Base-by-base conservation (phyloP, 2,797 vertebrate species). In the Neostethus bicornis region DNA sequence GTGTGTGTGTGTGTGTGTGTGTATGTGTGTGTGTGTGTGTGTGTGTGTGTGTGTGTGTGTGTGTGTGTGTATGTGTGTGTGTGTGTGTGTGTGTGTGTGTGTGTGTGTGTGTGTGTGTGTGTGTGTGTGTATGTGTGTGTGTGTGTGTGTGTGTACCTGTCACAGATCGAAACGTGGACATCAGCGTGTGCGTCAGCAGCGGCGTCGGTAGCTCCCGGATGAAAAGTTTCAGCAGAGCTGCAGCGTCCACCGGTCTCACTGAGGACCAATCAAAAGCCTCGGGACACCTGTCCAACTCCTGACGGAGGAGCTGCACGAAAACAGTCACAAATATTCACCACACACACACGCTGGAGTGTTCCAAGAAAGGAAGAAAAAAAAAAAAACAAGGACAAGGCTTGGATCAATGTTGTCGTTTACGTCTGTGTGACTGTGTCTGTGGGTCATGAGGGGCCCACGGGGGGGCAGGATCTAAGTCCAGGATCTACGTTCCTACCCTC, bases 151-250 rank as follows among this genome's bases (percentile, higher is more conserved):
- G 41, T 63, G 53, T 39, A 47, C 23, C 25, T 8, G 96, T 93
- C 55, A 95, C 90, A 1, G 94, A 85, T 0, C 70, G 82, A 89
- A 96, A 98, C 65, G 93, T 94, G n/a, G 93, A 91, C 32, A 96
- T 87, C 67, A 97, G 95, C 42, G 95, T 94, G 69, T 93, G 87
- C 0, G 95, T 96, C 74, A 98, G 94, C 34, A 99, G 89, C 3
- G 96, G 95, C 34, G 90, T 91, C 0, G 96, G 96, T 28, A 99
- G 89, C 55, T 99, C 97, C 72, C 97, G 89, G 81, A 98, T 95
- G 78, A 97, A 99, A 50, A 96, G 95, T 85, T 99, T 99, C 65
- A 99, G 75, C 82, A 99, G 88, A 24, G 94, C 94, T 0, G 95
- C 94, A 11, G 96, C 96, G 6, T 99, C 97, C 21, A 94, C 94